Conservation (phyloP, 2,888 invertebrate species). For the Limenitis camilla region DNA sequence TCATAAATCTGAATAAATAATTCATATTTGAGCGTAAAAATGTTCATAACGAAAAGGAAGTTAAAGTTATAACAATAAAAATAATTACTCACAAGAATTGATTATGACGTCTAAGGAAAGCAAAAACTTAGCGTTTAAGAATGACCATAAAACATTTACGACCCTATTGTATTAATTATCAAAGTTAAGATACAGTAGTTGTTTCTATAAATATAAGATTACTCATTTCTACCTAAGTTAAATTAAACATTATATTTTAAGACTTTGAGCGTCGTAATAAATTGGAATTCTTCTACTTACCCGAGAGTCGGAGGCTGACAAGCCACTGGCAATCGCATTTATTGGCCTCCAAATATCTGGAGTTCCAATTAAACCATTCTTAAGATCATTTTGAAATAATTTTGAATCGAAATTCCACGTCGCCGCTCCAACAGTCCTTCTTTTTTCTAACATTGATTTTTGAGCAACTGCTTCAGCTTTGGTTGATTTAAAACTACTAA, state of each 20-base stretch:
- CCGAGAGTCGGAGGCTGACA: constrained; percentile 68
- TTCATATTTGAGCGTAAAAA: too few species aligned
- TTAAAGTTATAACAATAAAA: neutral
- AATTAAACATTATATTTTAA: neutral
- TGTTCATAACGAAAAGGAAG: too few species aligned
- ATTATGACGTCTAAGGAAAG: constrained; percentile 8
- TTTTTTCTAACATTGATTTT: constrained; percentile 74
- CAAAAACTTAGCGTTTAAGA: constrained; percentile 8
- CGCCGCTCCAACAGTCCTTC: constrained; percentile 79
- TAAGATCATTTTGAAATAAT: constrained; percentile 76
- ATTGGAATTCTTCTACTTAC: constrained; percentile 42
- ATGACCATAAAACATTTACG: constrained; percentile 10
- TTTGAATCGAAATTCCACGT: constrained; percentile 80
- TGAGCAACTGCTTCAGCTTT: constrained; percentile 61
- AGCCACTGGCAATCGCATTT: constrained; percentile 78
- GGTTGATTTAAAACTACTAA: constrained; percentile 63
- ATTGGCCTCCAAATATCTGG: constrained; percentile 82
- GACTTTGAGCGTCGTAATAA: neutral
- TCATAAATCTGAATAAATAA: too few species aligned
- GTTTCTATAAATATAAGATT: neutral
- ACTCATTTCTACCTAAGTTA: neutral
- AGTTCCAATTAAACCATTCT: constrained; percentile 76
- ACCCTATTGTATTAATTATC: constrained; percentile 6
- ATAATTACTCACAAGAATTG: neutral
- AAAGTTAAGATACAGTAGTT: constrained; percentile 1